phyloP scores from a whole-genome alignment of 2,797 vertebrate genomes.

The Typhlichthys eigenmanni region DNA sequence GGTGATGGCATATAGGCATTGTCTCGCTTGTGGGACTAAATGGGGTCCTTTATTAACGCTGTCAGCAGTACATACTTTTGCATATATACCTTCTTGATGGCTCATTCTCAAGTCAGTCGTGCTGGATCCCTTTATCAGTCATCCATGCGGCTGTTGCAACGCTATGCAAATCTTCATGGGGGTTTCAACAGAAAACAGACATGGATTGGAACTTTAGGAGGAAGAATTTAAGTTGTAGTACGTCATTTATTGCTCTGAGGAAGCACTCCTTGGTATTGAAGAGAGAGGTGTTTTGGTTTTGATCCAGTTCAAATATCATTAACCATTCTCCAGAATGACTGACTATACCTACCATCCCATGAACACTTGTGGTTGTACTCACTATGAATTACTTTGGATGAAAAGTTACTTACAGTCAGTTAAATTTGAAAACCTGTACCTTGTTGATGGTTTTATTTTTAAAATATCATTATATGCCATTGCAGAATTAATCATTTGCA shows the following conservation, averaged over 20 bases:
- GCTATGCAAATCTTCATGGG: not conserved
- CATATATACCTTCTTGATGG: constrained; percentile 23
- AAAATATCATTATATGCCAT: not conserved
- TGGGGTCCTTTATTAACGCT: not conserved
- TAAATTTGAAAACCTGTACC: too few species aligned
- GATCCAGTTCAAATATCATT: too few species aligned
- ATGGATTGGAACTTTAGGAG: not conserved
- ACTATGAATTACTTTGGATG: too few species aligned
- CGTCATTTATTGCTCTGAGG: too few species aligned
- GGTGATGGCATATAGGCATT: constrained; percentile 53
- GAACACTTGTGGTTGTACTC: too few species aligned
- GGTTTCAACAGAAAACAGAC: not conserved
- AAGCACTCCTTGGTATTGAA: too few species aligned
- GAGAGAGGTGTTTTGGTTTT: too few species aligned
- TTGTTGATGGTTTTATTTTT: too few species aligned
- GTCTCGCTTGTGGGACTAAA: constrained; percentile 34
- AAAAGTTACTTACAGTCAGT: too few species aligned
- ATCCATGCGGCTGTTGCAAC: constrained; percentile 12
- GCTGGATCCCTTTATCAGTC: constrained; percentile 8
- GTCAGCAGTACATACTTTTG: constrained; percentile 11
- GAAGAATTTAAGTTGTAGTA: too few species aligned
- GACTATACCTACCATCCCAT: not conserved
- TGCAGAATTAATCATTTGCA: not conserved
- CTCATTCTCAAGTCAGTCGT: constrained; percentile 35
- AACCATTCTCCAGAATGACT: not conserved